Conservation (phyloP, 2,797 vertebrate genomes). For the Fringilla coelebs region DNA sequence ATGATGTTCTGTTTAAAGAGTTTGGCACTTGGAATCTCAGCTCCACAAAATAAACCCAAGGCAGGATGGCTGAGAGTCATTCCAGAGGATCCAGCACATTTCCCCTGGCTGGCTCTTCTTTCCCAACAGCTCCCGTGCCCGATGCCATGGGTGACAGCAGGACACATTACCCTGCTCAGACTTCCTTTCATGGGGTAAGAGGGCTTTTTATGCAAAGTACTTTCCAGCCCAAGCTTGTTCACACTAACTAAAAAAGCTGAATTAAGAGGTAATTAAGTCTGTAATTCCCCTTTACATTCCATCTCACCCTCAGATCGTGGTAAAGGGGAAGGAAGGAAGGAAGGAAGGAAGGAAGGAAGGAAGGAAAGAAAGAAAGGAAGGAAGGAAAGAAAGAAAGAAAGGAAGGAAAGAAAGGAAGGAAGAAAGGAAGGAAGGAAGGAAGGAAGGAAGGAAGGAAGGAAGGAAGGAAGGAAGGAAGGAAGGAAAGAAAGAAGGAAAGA, state of each 20-base stretch:
- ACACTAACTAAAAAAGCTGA: not conserved
- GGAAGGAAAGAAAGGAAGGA: too few relatives aligned
- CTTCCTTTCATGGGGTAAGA: not conserved
- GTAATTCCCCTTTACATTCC: conserved; percentile 44
- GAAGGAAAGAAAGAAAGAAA: too few relatives aligned
- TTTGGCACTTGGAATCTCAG: not conserved
- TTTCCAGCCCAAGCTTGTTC: conserved; percentile 38
- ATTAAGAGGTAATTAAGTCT: conserved; percentile 21
- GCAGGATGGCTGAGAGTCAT: not conserved
- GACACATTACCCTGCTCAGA: not conserved
- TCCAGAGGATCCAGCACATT: not conserved
- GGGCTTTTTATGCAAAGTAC: not conserved
- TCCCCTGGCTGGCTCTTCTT: not conserved
- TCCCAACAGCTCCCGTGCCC: not conserved
- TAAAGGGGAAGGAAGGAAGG: not conserved
- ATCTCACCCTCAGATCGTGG: not conserved
- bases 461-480: too few relatives aligned
- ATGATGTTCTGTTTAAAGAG: not conserved
- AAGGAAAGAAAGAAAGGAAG: too few relatives aligned
- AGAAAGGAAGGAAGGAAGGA: too few relatives aligned
- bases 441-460: too few relatives aligned
- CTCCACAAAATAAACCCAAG: not conserved
- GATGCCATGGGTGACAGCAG: not conserved
- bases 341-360: too few relatives aligned
- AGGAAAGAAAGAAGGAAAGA: too few relatives aligned